These are phyloP conservation scores for Artibeus jamaicensis DNA, from an alignment of 2,797 vertebrate genomes.

Conservation along the genomic window DNA sequence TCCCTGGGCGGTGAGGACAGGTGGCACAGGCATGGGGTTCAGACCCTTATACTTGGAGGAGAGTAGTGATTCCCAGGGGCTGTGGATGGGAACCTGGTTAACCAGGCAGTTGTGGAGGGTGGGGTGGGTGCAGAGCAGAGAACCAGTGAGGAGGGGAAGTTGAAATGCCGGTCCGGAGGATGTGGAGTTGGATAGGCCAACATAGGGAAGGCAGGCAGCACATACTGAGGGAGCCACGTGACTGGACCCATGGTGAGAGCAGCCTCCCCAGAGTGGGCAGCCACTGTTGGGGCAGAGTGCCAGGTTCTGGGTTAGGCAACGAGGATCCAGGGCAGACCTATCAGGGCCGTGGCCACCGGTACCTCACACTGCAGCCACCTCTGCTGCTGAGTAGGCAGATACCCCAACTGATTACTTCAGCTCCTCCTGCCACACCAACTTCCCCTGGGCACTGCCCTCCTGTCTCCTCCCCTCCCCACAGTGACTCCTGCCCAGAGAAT, in stretches of 20 bases:
- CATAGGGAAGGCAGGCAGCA: neutral
- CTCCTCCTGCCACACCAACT: slow-evolving; percentile 56
- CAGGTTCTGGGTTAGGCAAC: slow-evolving; percentile 39
- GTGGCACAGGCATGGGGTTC: rapidly evolving
- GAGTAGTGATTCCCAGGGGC: neutral
- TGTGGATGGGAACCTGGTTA: neutral
- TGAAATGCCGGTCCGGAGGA: neutral
- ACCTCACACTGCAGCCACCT: neutral
- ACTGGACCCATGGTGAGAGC: neutral
- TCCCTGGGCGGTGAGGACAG: neutral
- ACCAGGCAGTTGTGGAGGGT: neutral
- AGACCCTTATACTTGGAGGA: neutral
- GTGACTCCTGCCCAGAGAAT: slow-evolving; percentile 76
- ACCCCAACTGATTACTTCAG: neutral
- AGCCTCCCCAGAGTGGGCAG: neutral
- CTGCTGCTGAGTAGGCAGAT: slow-evolving; percentile 72
- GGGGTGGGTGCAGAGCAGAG: too few species aligned
- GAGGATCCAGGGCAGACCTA: neutral
- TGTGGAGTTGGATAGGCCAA: neutral
- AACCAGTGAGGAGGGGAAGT: neutral
- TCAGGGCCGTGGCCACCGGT: neutral
- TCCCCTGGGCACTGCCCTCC: slow-evolving; percentile 45
- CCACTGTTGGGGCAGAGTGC: neutral
- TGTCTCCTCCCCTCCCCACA: slow-evolving; percentile 47
- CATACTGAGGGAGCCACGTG: neutral